Percentiles rank a stretch among this genome's conserved stretches.
Evolutionary conservation across 2,113 vertebrate genomes (phyloP).

Genomic region (Heliornis fulica): DNA sequence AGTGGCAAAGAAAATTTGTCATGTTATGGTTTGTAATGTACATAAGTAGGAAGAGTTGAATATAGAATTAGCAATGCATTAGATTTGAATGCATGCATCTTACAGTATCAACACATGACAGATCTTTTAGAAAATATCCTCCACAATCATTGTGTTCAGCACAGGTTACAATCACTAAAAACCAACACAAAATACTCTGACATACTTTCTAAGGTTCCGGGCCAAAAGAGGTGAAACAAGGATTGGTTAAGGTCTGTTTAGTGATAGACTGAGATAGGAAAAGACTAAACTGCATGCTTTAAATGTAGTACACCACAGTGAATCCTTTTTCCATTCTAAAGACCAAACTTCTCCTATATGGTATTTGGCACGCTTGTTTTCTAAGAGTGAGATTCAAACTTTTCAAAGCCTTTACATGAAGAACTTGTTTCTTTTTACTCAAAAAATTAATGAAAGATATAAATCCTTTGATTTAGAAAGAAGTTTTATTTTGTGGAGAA

Average conservation of each 20-base stretch:
- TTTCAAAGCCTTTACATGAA: slow-evolving; percentile 39
- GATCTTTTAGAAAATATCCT: neutral
- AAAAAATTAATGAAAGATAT: slow-evolving; percentile 42
- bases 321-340: neutral
- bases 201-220: neutral
- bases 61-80: neutral
- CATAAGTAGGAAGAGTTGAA: neutral
- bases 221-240: neutral
- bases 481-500: slow-evolving; percentile 55
- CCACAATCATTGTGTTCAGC: neutral
- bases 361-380: slow-evolving; percentile 20
- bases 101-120: neutral
- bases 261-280: neutral
- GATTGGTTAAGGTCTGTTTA: neutral
- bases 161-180: neutral
- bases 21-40: neutral
- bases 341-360: neutral
- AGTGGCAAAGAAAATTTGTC: neutral
- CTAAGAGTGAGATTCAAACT: slow-evolving; percentile 26
- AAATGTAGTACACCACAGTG: neutral
- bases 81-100: neutral
- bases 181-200: neutral
- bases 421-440: slow-evolving; percentile 30
- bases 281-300: neutral
- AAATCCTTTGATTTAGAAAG: slow-evolving; percentile 53